These are phyloP conservation scores for Podarcis lilfordi DNA, from an alignment of 2,797 vertebrate genomes.

Conservation along the genomic window DNA sequence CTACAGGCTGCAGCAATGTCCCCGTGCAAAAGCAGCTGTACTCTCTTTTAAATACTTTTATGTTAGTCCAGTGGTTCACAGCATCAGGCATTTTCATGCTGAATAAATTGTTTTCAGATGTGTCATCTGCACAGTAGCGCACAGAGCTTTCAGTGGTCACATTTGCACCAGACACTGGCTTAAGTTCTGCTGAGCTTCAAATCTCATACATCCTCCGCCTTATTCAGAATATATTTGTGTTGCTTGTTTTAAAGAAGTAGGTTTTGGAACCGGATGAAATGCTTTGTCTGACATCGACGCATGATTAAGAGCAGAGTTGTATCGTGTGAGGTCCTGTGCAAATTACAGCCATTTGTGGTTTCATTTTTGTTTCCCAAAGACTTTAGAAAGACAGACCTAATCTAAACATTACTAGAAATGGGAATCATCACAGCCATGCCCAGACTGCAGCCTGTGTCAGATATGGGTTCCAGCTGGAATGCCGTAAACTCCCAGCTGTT, in stretches of 20 bases:
- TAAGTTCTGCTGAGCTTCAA: conserved; percentile 18
- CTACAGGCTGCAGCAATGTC: not conserved
- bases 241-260: conserved; percentile 25
- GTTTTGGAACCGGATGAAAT: conserved; percentile 47
- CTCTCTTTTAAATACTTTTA: not conserved
- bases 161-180: conserved; percentile 22
- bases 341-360: conserved; percentile 35
- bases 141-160: conserved; percentile 10
- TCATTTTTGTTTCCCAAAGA: conserved; percentile 35
- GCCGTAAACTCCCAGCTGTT: conserved; percentile 49
- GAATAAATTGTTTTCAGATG: not conserved
- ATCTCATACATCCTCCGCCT: conserved; percentile 3
- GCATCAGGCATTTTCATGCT: not conserved
- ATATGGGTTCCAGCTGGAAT: conserved; percentile 22
- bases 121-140: not conserved
- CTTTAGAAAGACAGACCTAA: conserved; percentile 36
- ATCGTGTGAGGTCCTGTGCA: conserved; percentile 36
- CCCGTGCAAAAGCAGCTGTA: not conserved
- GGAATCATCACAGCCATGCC: conserved; percentile 15
- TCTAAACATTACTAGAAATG: not conserved
- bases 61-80: not conserved
- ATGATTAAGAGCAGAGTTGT: conserved; percentile 36
- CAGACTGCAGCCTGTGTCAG: not conserved
- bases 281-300: conserved; percentile 20
- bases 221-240: not conserved